Base-by-base conservation (phyloP, 1,140 invertebrate species). In the Papilio dardanus region DNA sequence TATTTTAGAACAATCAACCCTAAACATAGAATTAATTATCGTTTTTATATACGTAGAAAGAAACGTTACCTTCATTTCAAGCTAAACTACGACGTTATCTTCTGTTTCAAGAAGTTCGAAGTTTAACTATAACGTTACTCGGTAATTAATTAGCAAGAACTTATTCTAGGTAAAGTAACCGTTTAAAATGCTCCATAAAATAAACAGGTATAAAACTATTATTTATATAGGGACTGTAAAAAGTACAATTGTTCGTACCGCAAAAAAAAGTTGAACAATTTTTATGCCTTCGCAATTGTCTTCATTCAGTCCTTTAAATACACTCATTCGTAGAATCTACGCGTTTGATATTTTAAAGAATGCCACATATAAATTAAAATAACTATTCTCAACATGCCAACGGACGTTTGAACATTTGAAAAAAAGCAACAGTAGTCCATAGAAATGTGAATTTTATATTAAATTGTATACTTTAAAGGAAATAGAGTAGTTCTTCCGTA, bases 151-250 rank as follows among this genome's bases (percentile, higher is more conserved):
- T 30, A 5, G 68, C 50, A 58, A 16, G 21, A 28, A 28, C 54
- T 10, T 14, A 62, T 62, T 28, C 40, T 42, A 71, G 68, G 68
- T 50, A 50, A n/a, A 79, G 76, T 78, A 78, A 77, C 16, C 7
- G 14, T 71, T 69, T 24, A 71, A 69, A 46, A 71, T 42, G 5
- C 21, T 30, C 24, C 7, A 16, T 71, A 75, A 78, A 78, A 76
- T 82, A 75, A 78, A 69, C 89, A 91, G 89, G 89, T 89, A 89
- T 58, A 76, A 79, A 81, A 79, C 79, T 80, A 84, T 89, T 89
- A 80, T 90, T 83, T 75, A 74, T 42, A 71, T 42, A 46, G 77
- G 66, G 35, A 73, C 74, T 73, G 82, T 86, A 86, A 75, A 86
- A 86, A 83, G 77, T 62, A 79, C 84, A 82, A 90, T 81, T 83